A percentile compares a stretch with the other conserved stretches of the same genome.
Evolutionary conservation across 2,797 vertebrate species (phyloP).

Genomic region (Paratrypauchen microcephalus): DNA sequence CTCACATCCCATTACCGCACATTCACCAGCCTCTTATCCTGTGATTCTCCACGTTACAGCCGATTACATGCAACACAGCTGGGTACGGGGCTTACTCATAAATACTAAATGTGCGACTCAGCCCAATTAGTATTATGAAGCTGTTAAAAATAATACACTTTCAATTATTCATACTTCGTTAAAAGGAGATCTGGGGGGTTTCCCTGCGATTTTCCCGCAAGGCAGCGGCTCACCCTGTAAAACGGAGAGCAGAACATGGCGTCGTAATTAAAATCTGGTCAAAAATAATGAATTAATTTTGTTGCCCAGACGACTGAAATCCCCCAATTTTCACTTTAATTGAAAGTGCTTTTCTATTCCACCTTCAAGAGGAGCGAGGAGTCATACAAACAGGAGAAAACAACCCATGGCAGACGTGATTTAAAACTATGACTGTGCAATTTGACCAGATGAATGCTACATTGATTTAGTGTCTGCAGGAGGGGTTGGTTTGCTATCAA

Average conservation of each 20-base stretch:
- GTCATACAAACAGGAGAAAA: constrained; percentile 3
- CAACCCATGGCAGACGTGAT: neutral
- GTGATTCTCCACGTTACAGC: constrained; percentile 41
- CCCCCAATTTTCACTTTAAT: constrained; percentile 17
- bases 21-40: constrained; percentile 37
- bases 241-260: constrained; percentile 30
- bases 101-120: constrained; percentile 48
- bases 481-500: constrained; percentile 5
- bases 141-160: constrained; percentile 62
- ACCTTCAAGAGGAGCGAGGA: constrained; percentile 10
- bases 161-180: constrained; percentile 60
- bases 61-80: constrained; percentile 50
- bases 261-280: constrained; percentile 44
- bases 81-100: constrained; percentile 38
- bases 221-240: constrained; percentile 35
- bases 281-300: constrained; percentile 35
- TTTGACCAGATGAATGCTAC: neutral
- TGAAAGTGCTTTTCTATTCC: constrained; percentile 7
- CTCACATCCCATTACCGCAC: constrained; percentile 46
- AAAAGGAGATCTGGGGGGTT: constrained; percentile 52
- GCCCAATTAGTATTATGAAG: constrained; percentile 58
- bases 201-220: constrained; percentile 46
- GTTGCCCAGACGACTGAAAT: constrained; percentile 27
- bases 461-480: constrained; percentile 11
- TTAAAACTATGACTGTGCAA: constrained; percentile 6